phyloP scores from a whole-genome alignment of 64 coral and sea anemone genomes.

The Pocillopora damicornis region DNA sequence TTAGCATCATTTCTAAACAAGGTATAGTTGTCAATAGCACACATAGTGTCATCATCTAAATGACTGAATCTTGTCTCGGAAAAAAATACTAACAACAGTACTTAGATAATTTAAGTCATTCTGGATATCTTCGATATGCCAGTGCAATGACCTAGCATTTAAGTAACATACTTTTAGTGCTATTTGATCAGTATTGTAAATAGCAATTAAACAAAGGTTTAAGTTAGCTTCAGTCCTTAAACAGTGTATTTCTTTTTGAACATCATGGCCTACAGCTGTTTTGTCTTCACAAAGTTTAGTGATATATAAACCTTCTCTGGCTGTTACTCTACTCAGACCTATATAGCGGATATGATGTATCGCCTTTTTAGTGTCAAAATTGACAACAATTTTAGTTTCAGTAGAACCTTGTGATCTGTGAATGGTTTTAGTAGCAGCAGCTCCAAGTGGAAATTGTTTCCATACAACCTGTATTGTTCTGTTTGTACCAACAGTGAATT shows the following conservation, averaged over 20 bases:
- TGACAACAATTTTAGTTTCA: constrained; percentile 17
- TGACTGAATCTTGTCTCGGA: too few species aligned
- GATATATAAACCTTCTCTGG: constrained; percentile 9
- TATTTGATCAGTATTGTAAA: background rate
- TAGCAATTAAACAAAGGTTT: background rate
- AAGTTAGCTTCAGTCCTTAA: constrained; percentile 12
- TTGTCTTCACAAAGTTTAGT: constrained; percentile 51
- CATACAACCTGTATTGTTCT: background rate
- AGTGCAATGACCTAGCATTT: constrained; percentile 31
- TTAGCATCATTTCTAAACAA: too few species aligned
- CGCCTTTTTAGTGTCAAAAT: background rate
- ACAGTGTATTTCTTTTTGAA: constrained; percentile 27
- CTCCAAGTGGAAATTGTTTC: constrained; percentile 1
- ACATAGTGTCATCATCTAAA: too few species aligned
- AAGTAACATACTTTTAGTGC: constrained; percentile 4
- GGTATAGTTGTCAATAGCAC: too few species aligned
- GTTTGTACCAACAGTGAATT: background rate
- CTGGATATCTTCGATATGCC: constrained; percentile 5
- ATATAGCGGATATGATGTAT: background rate
- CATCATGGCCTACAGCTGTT: constrained; percentile 31
- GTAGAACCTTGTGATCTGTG: background rate
- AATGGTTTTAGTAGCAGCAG: too few species aligned
- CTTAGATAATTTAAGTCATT: background rate
- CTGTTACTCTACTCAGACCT: constrained; percentile 33
- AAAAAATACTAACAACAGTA: too few species aligned